Evolutionary conservation across 2,888 invertebrate genomes (phyloP).

Genomic region (Amiota mariae): DNA sequence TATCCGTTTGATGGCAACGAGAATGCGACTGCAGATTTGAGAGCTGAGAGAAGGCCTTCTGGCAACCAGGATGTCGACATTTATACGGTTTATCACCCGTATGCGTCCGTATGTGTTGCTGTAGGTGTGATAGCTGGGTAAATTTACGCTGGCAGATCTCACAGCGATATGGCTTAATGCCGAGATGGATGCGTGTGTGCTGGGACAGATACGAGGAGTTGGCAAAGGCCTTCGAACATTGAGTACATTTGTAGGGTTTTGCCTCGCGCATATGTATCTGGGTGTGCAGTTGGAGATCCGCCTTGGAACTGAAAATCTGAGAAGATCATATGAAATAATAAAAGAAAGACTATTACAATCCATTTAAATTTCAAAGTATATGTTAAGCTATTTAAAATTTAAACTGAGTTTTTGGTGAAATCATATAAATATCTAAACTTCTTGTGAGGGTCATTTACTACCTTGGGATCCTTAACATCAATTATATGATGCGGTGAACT

Average conservation of each 20-base stretch:
- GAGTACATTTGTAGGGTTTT: conserved; percentile 99
- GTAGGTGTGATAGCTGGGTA: conserved; percentile 98
- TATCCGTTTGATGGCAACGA: conserved; percentile 99
- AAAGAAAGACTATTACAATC: not conserved
- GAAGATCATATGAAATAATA: conserved; percentile 57
- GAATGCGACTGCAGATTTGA: conserved; percentile 99
- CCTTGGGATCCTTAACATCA: conserved; percentile 71
- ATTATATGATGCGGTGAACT: conserved; percentile 69
- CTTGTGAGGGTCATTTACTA: conserved; percentile 36
- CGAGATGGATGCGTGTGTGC: conserved; percentile 98
- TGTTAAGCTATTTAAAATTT: conserved; percentile 8
- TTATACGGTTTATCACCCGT: conserved; percentile 99
- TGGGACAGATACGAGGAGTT: conserved; percentile 99
- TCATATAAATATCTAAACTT: not conserved
- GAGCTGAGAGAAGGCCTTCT: conserved; percentile 99
- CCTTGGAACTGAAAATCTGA: conserved; percentile 98
- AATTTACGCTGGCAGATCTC: conserved; percentile 99
- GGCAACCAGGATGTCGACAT: conserved; percentile 97
- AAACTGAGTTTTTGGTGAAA: conserved; percentile 24
- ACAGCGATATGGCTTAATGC: conserved; percentile 98
- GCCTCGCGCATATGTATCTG: conserved; percentile 99
- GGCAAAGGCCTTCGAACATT: conserved; percentile 99
- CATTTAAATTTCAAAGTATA: not conserved
- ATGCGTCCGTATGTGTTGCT: conserved; percentile 99
- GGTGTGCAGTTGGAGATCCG: conserved; percentile 96